phyloP scores from a whole-genome alignment of 2,888 invertebrate genomes.

The Drosophila hamatofila region DNA sequence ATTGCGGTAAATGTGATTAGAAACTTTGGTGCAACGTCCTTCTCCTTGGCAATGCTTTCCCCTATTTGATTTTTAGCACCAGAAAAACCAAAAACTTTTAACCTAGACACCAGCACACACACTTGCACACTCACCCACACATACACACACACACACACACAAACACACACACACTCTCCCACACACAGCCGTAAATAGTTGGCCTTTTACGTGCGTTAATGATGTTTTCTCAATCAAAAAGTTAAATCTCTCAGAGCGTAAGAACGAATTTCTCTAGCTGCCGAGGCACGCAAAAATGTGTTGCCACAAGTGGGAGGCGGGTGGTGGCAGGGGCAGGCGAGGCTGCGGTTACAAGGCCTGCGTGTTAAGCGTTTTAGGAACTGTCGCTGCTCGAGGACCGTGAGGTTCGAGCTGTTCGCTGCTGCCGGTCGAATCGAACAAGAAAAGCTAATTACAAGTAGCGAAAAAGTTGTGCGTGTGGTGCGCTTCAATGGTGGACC shows the following conservation, averaged over 20 bases:
- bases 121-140: constrained; percentile 12
- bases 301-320: constrained; percentile 24
- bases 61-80: constrained; percentile 76
- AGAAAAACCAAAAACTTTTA: constrained; percentile 76
- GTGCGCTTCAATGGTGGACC: constrained; percentile 58
- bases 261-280: constrained; percentile 63
- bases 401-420: constrained; percentile 24
- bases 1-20: constrained; percentile 83
- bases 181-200: constrained; percentile 66
- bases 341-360: constrained; percentile 38
- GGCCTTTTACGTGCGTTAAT: constrained; percentile 81
- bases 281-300: constrained; percentile 70
- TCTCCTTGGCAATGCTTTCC: constrained; percentile 57
- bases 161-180: constrained; percentile 5
- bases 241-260: constrained; percentile 76
- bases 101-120: constrained; percentile 58
- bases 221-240: constrained; percentile 84
- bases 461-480: constrained; percentile 77
- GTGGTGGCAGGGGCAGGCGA: not conserved
- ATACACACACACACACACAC: constrained; percentile 15
- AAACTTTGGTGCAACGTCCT: constrained; percentile 69
- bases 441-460: constrained; percentile 81
- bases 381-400: constrained; percentile 50
- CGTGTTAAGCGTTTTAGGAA: constrained; percentile 67
- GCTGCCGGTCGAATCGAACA: constrained; percentile 71